Evolutionary conservation across 2,797 vertebrate genomes (phyloP), one percentile per base, ranked within the genome.

Genomic region (Iguana delicatissima): DNA sequence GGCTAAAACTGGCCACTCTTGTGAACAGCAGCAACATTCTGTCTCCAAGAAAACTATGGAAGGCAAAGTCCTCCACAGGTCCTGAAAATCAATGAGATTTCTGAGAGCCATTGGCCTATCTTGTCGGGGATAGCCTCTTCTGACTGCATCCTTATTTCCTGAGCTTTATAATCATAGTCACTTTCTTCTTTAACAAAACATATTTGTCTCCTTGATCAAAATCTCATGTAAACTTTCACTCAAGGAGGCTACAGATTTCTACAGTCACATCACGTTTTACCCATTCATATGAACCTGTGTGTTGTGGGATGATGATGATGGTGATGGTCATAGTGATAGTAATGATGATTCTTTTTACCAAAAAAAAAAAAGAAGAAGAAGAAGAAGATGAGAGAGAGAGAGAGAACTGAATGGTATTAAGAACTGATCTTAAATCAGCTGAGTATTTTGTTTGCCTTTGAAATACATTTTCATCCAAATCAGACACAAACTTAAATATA

Each of bases 41-140:
- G 6, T 0, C 84, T 59, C 82, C 91, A 83, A 91, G 93, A 87
- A 89, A 86, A 95, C 85, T 87, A 93, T 86, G 88, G 91, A 92
- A 94, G 87, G 72, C 85, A 92, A 91, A 93, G 87, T 80, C 92
- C 89, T 92, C 91, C 93, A 77, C 95, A 94, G 92, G 93, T 89
- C 96, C 10, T 76, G 69, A 32, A 16, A 85, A 95, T 84, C 94
- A 94, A 91, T 91, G 85, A 91, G 89, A 55, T 77, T 84, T 93
- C 92, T 90, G 64, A 89, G 67, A 95, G 86, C 67, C 92, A 82
- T 92, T 93, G 42, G 91, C 62, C 92, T 88, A 59, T 74, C 55
- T 88, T 92, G 82, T 59, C 89, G 86, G 93, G 93, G 77, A 35
- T 84, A 85, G 67, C 83, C 89, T 90, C 81, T 93, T 6, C 86